Conservation (phyloP, 2,797 vertebrate species). For the Anomalospiza imberbis region DNA sequence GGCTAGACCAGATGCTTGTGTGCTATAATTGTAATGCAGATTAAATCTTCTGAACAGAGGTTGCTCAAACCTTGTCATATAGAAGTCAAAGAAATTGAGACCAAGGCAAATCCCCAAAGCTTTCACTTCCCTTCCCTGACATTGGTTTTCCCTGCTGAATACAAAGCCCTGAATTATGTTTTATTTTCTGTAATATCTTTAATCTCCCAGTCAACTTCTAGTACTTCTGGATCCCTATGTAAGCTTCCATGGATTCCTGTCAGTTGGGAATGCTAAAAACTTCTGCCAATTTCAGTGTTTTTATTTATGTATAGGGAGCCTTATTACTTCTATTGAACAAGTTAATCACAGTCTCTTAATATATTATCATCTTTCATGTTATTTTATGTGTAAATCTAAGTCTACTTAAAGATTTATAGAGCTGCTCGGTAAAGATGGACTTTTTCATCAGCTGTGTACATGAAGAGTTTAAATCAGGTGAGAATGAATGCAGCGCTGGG, state of each 20-base stretch:
- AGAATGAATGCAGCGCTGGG: not conserved
- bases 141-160: not conserved
- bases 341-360: not conserved
- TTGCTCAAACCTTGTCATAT: not conserved
- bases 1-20: not conserved
- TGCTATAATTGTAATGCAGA: not conserved
- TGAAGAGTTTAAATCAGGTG: not conserved
- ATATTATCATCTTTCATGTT: not conserved
- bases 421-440: not conserved
- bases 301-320: not conserved
- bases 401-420: not conserved
- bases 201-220: not conserved
- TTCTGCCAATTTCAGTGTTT: not conserved
- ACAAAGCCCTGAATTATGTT: not conserved
- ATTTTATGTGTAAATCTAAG: not conserved
- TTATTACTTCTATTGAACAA: not conserved
- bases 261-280: not conserved
- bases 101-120: not conserved
- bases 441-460: not conserved
- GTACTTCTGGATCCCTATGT: not conserved
- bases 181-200: not conserved
- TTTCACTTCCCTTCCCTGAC: not conserved
- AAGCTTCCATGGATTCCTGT: not conserved
- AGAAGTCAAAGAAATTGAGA: not conserved
- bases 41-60: not conserved